A percentile compares a stretch with the other conserved stretches of the same genome.
Evolutionary conservation across 2,888 invertebrate genomes (phyloP).

Genomic region (Mimas tiliae): DNA sequence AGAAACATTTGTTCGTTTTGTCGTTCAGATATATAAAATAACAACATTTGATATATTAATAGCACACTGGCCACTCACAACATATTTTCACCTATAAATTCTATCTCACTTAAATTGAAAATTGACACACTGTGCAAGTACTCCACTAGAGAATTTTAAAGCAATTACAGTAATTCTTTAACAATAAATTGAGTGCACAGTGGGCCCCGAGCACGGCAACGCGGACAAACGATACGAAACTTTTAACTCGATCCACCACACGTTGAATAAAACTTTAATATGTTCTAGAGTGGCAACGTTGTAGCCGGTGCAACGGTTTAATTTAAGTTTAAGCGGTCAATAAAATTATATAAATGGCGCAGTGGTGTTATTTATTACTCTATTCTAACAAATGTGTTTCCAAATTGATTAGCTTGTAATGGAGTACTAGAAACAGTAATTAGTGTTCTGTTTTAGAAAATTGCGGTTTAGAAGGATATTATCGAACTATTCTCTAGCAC

Average conservation of each 20-base stretch:
- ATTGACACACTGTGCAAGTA: conserved; percentile 21
- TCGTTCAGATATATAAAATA: too few species aligned
- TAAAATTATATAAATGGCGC: conserved; percentile 3
- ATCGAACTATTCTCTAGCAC: too few species aligned
- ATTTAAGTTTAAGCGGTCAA: conserved; percentile 21
- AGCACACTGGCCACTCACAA: background rate
- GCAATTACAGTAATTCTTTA: conserved; percentile 51
- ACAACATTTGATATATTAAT: too few species aligned
- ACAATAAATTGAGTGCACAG: conserved; percentile 54
- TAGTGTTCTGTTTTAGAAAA: background rate
- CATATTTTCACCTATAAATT: background rate
- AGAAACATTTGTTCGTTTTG: too few species aligned
- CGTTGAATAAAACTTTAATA: conserved; percentile 58
- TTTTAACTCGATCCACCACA: conserved; percentile 59
- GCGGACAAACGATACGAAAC: conserved; percentile 43
- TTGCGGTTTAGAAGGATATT: background rate
- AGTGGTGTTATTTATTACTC: background rate
- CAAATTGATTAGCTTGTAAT: background rate
- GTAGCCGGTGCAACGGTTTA: background rate
- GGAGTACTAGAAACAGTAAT: background rate
- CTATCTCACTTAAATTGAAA: conserved; percentile 17
- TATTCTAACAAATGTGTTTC: background rate
- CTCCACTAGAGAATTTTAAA: conserved; percentile 42
- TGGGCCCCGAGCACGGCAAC: conserved; percentile 35
- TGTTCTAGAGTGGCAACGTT: conserved; percentile 34